Base-by-base conservation (phyloP, 2,797 vertebrate species). In the Syngnathus acus region DNA sequence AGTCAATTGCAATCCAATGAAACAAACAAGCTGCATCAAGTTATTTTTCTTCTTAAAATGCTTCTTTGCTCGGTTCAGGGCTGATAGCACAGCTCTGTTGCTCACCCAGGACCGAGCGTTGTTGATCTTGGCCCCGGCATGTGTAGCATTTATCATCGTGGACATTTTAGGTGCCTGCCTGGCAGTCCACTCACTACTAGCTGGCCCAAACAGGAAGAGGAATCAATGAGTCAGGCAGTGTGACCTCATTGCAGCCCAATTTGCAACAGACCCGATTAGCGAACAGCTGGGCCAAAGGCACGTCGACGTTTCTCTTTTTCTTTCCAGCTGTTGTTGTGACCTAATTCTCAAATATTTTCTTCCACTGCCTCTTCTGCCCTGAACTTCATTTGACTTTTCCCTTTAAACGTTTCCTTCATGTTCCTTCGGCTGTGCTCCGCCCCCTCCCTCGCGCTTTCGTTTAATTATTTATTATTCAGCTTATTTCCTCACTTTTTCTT, bases 221-320 rank as follows among this genome's bases (percentile, higher is more conserved):
- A 87, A 88, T 89, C 88, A 84, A 89, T 88, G 87, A 90, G 77
- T 89, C 77, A 70, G 74, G 71, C 76, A 75, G 84, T 64, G 81
- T 91, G 90, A 90, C 88, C 89, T 92, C 91, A 91, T 87, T 68
- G 75, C 79, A 68, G 81, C 82, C 85, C 91, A 90, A 91, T 91
- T 90, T 90, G 86, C 88, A 77, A 76, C 86, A 88, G 85, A 82
- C 72, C 74, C 64, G 60, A 75, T 85, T 86, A 87, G 89, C 78
- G 86, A 91, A 91, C 90, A 93, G 90, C 90, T 93, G 91, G 89
- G 82, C 62, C 59, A 70, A 81, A 74, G 55, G 82, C 81, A 70
- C 79, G 73, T 92, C 87, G 87, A 87, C 84, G 40, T 68, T 84
- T 62, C n/a, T 61, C 68, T 75, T 65, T 38, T 50, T 62, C 21